These are phyloP conservation scores for Gnathonemus longibarbis DNA, from an alignment of 2,113 vertebrate species.

Conservation along the genomic window DNA sequence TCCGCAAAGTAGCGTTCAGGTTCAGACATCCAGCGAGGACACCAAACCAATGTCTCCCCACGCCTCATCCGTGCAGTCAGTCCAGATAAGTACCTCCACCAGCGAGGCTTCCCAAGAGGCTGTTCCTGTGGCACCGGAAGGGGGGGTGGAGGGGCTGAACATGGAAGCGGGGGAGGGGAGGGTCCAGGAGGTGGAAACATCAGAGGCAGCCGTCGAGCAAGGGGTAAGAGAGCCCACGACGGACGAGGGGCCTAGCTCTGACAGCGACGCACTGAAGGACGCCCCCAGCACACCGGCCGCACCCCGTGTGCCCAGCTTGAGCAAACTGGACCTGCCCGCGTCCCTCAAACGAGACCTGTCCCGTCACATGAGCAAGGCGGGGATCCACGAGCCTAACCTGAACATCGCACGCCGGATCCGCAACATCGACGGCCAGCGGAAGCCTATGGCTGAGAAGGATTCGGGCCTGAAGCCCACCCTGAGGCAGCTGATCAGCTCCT, in stretches of 20 bases:
- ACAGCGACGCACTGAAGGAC: constrained; percentile 65
- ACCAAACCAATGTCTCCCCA: constrained; percentile 23
- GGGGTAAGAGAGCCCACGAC: constrained; percentile 9
- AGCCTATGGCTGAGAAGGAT: constrained; percentile 80
- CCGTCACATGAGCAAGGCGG: constrained; percentile 77
- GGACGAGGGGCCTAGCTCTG: constrained; percentile 56
- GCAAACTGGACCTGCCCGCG: constrained; percentile 78
- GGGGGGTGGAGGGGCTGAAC: constrained; percentile 18
- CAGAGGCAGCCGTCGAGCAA: neutral
- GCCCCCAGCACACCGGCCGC: constrained; percentile 34
- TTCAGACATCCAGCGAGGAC: neutral
- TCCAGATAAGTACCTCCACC: constrained; percentile 60
- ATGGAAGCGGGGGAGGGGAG: constrained; percentile 8
- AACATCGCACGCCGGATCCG: constrained; percentile 86
- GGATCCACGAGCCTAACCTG: constrained; percentile 83
- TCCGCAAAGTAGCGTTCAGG: neutral
- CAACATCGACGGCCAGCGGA: constrained; percentile 73
- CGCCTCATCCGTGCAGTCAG: constrained; percentile 47
- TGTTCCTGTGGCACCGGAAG: neutral
- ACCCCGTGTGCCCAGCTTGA: constrained; percentile 60
- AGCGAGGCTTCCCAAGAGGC: constrained; percentile 25
- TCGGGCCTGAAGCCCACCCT: constrained; percentile 85
- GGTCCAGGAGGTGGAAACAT: neutral
- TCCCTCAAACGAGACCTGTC: constrained; percentile 83
- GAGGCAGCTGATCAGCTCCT: constrained; percentile 86